phyloP scores from a whole-genome alignment of 2,113 vertebrate species.

The Sebastes schlegelii region DNA sequence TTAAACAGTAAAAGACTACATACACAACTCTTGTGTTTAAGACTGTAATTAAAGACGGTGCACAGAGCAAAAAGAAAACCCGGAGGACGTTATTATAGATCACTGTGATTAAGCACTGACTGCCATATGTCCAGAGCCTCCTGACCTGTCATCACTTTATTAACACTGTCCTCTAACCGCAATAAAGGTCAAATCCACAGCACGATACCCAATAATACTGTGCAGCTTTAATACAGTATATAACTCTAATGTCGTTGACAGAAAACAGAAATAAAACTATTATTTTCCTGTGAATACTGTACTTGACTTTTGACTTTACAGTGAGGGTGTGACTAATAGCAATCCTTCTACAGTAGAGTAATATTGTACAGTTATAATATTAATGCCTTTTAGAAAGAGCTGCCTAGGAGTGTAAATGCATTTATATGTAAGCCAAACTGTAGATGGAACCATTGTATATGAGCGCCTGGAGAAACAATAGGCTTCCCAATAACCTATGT shows the following conservation, averaged over 20 bases:
- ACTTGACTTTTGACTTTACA: not conserved
- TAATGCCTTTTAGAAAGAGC: not conserved
- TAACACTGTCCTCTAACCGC: conserved; percentile 37
- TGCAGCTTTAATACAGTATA: not conserved
- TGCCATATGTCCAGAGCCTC: conserved; percentile 42
- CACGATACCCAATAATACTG: not conserved
- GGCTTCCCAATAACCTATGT: conserved; percentile 19
- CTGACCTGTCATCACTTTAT: conserved; percentile 29
- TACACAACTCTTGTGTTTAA: conserved; percentile 20
- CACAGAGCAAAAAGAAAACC: conserved; percentile 9
- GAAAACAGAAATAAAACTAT: not conserved
- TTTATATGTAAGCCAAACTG: conserved; percentile 13
- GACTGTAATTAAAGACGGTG: conserved; percentile 30
- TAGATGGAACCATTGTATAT: conserved; percentile 22
- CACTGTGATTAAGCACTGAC: conserved; percentile 33
- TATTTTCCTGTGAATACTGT: not conserved
- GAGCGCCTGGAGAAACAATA: conserved; percentile 24
- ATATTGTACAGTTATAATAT: not conserved
- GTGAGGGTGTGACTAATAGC: not conserved
- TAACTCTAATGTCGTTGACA: not conserved
- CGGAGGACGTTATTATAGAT: conserved; percentile 25
- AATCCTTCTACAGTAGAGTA: not conserved
- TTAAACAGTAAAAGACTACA: conserved; percentile 45
- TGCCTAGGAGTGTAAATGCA: not conserved
- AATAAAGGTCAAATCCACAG: conserved; percentile 8